Evolutionary conservation across 2,888 invertebrate genomes (phyloP), one percentile per base, ranked within the genome.

Genomic region (Drosophila limbata): DNA sequence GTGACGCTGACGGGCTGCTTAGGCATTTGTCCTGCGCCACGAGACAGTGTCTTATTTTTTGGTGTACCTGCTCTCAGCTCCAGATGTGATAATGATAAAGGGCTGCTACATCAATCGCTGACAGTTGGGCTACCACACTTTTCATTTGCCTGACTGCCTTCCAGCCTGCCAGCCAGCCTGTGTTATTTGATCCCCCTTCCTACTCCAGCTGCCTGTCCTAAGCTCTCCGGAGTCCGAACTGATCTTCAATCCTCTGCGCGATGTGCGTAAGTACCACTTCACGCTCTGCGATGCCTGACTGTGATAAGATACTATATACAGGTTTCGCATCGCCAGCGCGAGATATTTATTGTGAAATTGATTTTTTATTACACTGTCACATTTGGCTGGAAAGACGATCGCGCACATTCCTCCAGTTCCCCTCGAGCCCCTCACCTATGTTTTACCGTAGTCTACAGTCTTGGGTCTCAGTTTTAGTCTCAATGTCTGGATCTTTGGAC

Each of bases 301-400:
- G 73, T 87, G 86, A 87, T 87, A 87, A 87, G 86, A 84, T 90
- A 25, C 25, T 21, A 21, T 25, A 86, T 88, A 81, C 90, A 69
- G 84, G 86, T 89, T 89, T 68, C 48, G 69, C 67, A 42, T 64
- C 45, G 62, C 60, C 62, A 57, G 68, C 63, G 64, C 78, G 84
- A 79, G 70, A 86, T 86, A 84, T 88, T 84, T 88, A 86, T 89
- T 88, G 86, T 90, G 88, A 88, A 86, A 86, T 86, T 86, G 86
- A 86, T 86, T 89, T 86, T 86, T 86, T 86, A 86, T 89, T 90
- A 90, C 89, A 81, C 89, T 88, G 86, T 89, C 90, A 86, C 85
- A 88, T 86, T 89, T 88, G 79, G 78, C 71, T 53, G 42, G 67
- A 57, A 63, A 67, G 74, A 64, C 66, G 84, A 78, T 86, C 83